Base-by-base conservation (phyloP, 2,888 invertebrate genomes). In the Melipona bicolor region DNA sequence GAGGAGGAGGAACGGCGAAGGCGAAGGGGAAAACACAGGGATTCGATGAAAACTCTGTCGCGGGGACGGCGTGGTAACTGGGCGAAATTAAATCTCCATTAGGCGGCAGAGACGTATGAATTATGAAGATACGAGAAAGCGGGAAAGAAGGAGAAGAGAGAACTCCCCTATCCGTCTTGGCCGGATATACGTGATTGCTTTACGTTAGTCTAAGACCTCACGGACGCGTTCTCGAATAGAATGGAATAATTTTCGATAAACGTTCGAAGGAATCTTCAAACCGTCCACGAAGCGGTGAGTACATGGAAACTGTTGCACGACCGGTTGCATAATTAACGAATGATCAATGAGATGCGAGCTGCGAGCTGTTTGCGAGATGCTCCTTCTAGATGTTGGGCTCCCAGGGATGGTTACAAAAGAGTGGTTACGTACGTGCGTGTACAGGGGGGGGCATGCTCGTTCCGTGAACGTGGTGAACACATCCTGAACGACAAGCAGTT, bases 81-180 rank as follows among this genome's bases (percentile, higher is more conserved):
- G 83, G 88, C 88, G 88, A 92, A 92, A 91, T 92, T 91, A 91
- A 91, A 91, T 91, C 91, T 90, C 91, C 91, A 91, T 92, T 92
- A 91, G 88, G 89, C 84, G 78, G 85, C 9, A 43, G 43, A 43
- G 86, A 82, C 87, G 90, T 85, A 88, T 91, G 89, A 91, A 91
- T 92, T 90, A 91, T 90, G 91, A 90, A 91, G 91, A 91, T 76
- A 87, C 85, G 88, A 86, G 24, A 24, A 24, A 24, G 83, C 43
- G 81, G 59, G 62, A 77, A 79, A 74, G 56, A 77, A 78, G 49
- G 70, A 32, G 36, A 56, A 54, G 36, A 54, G 36, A 64, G 52
- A 32, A 32, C 4, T 4, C 43, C 1, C 9, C 1, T n/a, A n/a
- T n/a, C 43, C 43, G 43, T 43, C 11, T 43, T 43, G 43, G 43